Evolutionary conservation across 2,797 vertebrate genomes (phyloP).

Genomic region (Argya squamiceps): DNA sequence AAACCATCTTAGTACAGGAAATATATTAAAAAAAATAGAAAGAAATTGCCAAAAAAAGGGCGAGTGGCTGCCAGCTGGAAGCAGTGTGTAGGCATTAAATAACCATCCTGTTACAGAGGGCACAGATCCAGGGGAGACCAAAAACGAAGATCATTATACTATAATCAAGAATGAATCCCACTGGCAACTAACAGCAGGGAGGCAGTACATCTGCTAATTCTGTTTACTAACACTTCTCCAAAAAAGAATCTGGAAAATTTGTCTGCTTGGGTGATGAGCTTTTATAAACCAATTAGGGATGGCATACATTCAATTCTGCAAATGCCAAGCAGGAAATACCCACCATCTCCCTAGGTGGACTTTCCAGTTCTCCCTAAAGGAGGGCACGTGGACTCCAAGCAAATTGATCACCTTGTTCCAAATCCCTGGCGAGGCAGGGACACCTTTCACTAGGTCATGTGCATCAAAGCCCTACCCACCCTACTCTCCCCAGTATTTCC

Average conservation of each 20-base stretch:
- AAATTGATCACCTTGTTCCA: neutral
- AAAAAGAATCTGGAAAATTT: neutral
- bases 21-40: neutral
- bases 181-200: neutral
- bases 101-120: neutral
- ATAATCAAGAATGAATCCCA: neutral
- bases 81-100: neutral
- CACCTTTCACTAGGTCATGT: neutral
- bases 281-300: neutral
- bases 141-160: constrained; percentile 20
- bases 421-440: neutral
- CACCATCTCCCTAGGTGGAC: neutral
- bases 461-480: neutral
- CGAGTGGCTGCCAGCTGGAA: neutral
- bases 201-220: neutral
- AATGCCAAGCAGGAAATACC: neutral
- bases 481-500: neutral
- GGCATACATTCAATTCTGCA: neutral
- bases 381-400: neutral
- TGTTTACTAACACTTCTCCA: constrained; percentile 16
- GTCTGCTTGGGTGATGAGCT: neutral
- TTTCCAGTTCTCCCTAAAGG: neutral
- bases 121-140: constrained; percentile 7
- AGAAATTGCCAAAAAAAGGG: neutral
- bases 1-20: neutral